Percentiles rank a stretch among this genome's conserved stretches.
Evolutionary conservation across 2,888 invertebrate genomes (phyloP).

Genomic region (Caenorhabditis sp.): DNA sequence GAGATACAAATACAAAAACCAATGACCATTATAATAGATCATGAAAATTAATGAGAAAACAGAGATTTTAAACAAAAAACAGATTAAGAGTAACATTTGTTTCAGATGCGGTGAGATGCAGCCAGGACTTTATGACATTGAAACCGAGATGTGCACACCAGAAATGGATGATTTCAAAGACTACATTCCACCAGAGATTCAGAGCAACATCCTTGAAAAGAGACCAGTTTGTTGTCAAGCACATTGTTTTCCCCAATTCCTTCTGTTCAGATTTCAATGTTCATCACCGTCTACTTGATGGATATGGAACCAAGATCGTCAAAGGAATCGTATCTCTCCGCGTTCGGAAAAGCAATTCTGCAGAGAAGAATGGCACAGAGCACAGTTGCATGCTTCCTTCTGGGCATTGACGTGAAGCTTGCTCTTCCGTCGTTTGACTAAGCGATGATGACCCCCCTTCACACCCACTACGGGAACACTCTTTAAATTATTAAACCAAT

Average conservation of each 20-base stretch:
- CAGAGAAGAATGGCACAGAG: slow-evolving; percentile 82
- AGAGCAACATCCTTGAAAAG: slow-evolving; percentile 82
- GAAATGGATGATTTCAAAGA: slow-evolving; percentile 82
- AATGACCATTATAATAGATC: neutral
- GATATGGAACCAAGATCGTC: slow-evolving; percentile 81
- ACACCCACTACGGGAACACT: too few relatives aligned
- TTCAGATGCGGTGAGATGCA: slow-evolving; percentile 81
- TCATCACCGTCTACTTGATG: slow-evolving; percentile 83
- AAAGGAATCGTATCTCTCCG: slow-evolving; percentile 81
- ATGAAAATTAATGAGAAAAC: neutral
- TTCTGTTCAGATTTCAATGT: slow-evolving; percentile 80
- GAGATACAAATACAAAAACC: slow-evolving; percentile 15
- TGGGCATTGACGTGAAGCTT: slow-evolving; percentile 81
- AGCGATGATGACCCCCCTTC: neutral
- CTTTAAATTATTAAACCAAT: slow-evolving; percentile 16
- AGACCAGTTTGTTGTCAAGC: slow-evolving; percentile 73
- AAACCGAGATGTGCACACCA: slow-evolving; percentile 83
- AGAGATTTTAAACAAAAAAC: slow-evolving; percentile 4
- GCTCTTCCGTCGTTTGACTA: slow-evolving; percentile 71
- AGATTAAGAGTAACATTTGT: neutral
- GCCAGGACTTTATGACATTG: slow-evolving; percentile 83
- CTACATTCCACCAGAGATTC: slow-evolving; percentile 82
- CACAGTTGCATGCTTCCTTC: slow-evolving; percentile 82
- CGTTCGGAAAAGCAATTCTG: slow-evolving; percentile 82
- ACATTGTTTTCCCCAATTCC: neutral